phyloP scores from a whole-genome alignment of 2,888 invertebrate species.

The Lasioglossum oenotherae region DNA sequence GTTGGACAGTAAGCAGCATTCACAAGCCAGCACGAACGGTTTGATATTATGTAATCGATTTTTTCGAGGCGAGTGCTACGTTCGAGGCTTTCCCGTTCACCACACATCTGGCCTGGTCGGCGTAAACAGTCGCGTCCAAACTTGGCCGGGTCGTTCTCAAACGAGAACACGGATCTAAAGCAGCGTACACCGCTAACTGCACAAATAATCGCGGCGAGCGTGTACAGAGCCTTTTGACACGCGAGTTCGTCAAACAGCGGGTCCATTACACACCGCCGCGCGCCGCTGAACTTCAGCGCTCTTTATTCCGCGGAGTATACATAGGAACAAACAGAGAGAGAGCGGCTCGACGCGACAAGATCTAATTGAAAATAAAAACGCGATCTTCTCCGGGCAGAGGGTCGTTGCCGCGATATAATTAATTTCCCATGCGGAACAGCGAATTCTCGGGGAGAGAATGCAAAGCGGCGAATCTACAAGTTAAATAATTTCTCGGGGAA shows the following conservation, averaged over 20 bases:
- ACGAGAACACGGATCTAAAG: slow-evolving; percentile 37
- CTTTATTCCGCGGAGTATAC: not conserved
- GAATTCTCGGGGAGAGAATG: slow-evolving; percentile 30
- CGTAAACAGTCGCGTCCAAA: slow-evolving; percentile 56
- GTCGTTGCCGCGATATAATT: slow-evolving; percentile 1
- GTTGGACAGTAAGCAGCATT: slow-evolving; percentile 8
- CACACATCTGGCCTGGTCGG: slow-evolving; percentile 62
- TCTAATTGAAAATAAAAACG: not conserved
- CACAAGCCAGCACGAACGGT: not conserved
- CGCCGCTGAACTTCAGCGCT: not conserved
- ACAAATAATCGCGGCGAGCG: slow-evolving; percentile 41
- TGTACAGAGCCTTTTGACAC: slow-evolving; percentile 18
- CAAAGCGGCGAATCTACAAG: slow-evolving; percentile 53
- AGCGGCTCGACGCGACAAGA: not conserved
- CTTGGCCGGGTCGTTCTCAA: slow-evolving; percentile 29
- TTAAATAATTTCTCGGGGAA: slow-evolving; percentile 43
- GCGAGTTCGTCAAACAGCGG: slow-evolving; percentile 15
- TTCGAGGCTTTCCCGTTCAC: slow-evolving; percentile 33
- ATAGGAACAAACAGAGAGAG: not conserved
- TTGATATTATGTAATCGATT: slow-evolving; percentile 55
- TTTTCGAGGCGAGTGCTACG: slow-evolving; percentile 47
- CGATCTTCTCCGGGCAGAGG: not conserved
- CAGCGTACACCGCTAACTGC: slow-evolving; percentile 30
- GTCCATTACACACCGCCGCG: not conserved
- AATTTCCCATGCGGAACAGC: not conserved